Base-by-base conservation (phyloP, 2,797 vertebrate species). In the Myotis myotis region DNA sequence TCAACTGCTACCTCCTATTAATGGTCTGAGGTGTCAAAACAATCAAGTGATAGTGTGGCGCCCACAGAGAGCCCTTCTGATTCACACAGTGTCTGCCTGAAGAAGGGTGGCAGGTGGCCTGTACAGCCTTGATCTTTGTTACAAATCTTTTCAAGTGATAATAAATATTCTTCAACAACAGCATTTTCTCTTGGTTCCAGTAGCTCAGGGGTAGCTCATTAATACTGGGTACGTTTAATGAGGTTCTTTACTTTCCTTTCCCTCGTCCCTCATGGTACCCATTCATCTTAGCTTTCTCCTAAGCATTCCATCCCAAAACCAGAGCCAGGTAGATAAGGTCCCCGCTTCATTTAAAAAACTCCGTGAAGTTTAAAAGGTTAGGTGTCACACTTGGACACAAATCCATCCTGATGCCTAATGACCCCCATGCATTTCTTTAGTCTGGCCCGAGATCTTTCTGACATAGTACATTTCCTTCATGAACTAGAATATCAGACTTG, bases 1-100 rank as follows among this genome's bases (percentile, higher is more conserved):
- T 96, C 85, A 96, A 94, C 80, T 36, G 79, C 38, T 92, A 38
- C 28, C 41, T 91, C 95, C 83, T 89, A 89, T 81, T 95, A 96
- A 97, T 81, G 80, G n/a, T 95, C 81, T 88, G 85, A 86, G 15
- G 75, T 92, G 76, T 95, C 96, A 93, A 96, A 97, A 95, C 82
- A 96, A 95, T 91, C 75, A 66, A 70, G 83, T 83, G 92, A 84
- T 83, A 86, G 28, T 91, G 53, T 93, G 85, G 93, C 88, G 88
- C n/a, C 60, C 72, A 33, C 16, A 36, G 75, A 72, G 60, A 91
- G 62, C 53, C 83, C 33, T 68, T 75, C 74, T 41, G 71, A 91
- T 71, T 81, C 82, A 80, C 49, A 89, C 22, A 12, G 17, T 51
- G 53, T 88, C 91, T 91, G 44, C 74, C 60, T 22, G 10, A 81